These are phyloP conservation scores for Columba janthina DNA, from an alignment of 2,113 vertebrate genomes.

Conservation along the genomic window DNA sequence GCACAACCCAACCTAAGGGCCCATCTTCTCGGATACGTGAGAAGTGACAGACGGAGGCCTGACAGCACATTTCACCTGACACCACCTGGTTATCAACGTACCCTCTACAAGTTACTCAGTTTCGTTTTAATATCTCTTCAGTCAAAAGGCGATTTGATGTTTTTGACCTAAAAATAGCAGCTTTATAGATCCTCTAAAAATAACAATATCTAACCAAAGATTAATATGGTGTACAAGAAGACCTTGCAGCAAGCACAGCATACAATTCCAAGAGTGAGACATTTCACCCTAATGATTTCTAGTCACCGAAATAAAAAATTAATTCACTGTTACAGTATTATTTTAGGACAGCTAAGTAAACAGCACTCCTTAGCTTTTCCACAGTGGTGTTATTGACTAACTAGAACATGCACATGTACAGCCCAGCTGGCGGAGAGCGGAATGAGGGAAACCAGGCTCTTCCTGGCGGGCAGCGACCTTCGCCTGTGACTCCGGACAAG, in stretches of 20 bases:
- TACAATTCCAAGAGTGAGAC: not conserved
- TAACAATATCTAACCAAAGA: not conserved
- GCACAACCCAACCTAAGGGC: not conserved
- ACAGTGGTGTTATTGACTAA: not conserved
- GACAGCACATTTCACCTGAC: not conserved
- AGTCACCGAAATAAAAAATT: conserved; percentile 21
- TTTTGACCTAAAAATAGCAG: conserved; percentile 25
- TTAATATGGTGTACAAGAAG: not conserved
- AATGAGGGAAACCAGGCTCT: not conserved
- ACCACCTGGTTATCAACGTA: not conserved
- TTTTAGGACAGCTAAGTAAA: conserved; percentile 1
- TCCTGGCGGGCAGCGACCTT: not conserved
- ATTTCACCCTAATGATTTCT: conserved; percentile 2
- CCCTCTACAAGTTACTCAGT: not conserved
- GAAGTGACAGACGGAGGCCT: not conserved
- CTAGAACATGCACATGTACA: not conserved
- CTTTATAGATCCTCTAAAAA: not conserved
- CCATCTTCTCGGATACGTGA: not conserved
- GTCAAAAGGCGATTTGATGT: not conserved
- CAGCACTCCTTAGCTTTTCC: not conserved
- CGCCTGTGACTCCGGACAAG: not conserved
- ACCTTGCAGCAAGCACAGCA: not conserved
- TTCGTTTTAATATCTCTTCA: conserved; percentile 27
- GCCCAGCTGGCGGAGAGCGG: not conserved
- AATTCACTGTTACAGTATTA: not conserved